Conservation (phyloP, 2,113 vertebrate genomes). For the Phrynosoma platyrhinos region DNA sequence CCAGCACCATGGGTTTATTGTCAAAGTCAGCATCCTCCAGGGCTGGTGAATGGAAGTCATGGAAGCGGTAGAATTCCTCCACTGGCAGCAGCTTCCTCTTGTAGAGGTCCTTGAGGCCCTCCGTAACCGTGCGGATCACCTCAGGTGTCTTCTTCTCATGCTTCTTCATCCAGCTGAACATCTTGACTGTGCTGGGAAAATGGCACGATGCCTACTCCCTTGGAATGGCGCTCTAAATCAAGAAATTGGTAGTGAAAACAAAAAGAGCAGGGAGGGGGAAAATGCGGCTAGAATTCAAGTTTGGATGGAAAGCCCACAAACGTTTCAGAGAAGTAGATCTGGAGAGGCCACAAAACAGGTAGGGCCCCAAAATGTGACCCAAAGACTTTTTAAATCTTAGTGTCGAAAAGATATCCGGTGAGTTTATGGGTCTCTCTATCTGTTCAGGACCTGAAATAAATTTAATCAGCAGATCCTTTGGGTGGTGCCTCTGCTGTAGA, state of each 20-base stretch:
- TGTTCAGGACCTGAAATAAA: neutral
- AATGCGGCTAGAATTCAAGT: neutral
- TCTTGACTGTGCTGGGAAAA: conserved; percentile 44
- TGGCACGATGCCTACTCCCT: neutral
- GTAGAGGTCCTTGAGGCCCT: conserved; percentile 89
- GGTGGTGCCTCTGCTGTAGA: neutral
- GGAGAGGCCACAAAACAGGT: neutral
- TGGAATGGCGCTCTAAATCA: neutral
- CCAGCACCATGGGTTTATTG: conserved; percentile 94
- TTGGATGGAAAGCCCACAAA: neutral
- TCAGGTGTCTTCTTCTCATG: conserved; percentile 84
- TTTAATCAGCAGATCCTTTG: neutral
- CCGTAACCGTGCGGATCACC: conserved; percentile 89
- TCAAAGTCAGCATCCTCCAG: conserved; percentile 93
- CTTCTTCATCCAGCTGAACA: conserved; percentile 92
- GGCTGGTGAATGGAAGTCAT: conserved; percentile 89
- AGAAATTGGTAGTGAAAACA: neutral
- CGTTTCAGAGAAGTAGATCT: neutral
- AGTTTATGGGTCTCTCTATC: neutral
- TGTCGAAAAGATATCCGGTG: neutral
- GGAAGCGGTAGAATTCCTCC: conserved; percentile 89
- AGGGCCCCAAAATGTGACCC: neutral
- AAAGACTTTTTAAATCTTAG: neutral
- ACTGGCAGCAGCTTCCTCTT: conserved; percentile 86
- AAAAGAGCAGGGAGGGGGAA: neutral